phyloP scores from a whole-genome alignment of 2,888 invertebrate genomes.

The Drosophila nr. perissopoda region DNA sequence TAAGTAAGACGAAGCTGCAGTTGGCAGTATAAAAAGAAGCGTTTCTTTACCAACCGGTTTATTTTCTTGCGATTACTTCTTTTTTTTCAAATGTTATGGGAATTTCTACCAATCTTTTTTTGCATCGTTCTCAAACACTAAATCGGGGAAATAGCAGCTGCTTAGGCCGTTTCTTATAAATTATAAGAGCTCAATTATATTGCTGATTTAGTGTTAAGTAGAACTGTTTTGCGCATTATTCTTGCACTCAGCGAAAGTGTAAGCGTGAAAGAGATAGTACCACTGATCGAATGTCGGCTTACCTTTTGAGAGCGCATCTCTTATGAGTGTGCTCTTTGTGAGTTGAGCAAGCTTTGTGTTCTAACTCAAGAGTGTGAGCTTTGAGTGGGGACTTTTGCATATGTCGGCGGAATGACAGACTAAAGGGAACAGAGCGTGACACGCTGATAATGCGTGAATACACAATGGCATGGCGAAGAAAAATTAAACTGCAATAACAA shows the following conservation, averaged over 20 bases:
- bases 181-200: conserved; percentile 3
- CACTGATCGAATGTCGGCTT: neutral
- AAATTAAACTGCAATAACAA: conserved; percentile 15
- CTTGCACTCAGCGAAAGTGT: neutral
- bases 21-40: conserved; percentile 33
- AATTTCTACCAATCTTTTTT: conserved; percentile 45
- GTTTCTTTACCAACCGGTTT: conserved; percentile 53
- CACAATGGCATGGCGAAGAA: conserved; percentile 37
- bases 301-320: conserved; percentile 2
- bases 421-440: conserved; percentile 28
- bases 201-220: neutral
- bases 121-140: conserved; percentile 12
- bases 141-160: neutral
- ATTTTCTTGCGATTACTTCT: conserved; percentile 56
- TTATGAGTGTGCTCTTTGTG: conserved; percentile 5
- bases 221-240: neutral
- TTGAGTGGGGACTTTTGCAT: conserved; percentile 49
- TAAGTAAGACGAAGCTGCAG: conserved; percentile 30
- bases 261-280: neutral
- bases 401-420: conserved; percentile 28
- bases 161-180: neutral
- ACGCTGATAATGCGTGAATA: conserved; percentile 52
- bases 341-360: conserved; percentile 19
- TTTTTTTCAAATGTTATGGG: conserved; percentile 49
- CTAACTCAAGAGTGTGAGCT: conserved; percentile 26